Evolutionary conservation across 2,113 vertebrate genomes (phyloP).

Genomic region (Parotia lawesii): DNA sequence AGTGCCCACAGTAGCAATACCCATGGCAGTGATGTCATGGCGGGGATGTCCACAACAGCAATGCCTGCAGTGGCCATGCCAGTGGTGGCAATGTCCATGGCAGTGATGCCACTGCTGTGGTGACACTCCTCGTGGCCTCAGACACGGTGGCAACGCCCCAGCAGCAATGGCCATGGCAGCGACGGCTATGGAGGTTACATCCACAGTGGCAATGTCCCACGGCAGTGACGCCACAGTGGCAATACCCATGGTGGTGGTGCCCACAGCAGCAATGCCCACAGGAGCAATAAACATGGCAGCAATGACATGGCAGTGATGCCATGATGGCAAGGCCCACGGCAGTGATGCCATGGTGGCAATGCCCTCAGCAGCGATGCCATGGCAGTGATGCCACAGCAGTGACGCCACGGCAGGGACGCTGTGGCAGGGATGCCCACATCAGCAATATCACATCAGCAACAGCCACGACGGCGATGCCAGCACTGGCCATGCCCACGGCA

Average conservation of each 20-base stretch:
- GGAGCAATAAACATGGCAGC: neutral
- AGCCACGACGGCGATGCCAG: neutral
- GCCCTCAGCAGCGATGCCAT: neutral
- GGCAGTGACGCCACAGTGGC: neutral
- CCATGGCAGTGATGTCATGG: neutral
- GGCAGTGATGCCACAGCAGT: fast-evolving
- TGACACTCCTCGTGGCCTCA: neutral
- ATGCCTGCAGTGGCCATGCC: neutral
- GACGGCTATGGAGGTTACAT: neutral
- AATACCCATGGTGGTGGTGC: neutral
- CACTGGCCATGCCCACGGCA: neutral
- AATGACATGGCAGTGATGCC: neutral
- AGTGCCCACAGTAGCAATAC: neutral
- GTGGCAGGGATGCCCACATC: neutral
- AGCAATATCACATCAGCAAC: fast-evolving
- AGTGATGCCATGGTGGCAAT: neutral
- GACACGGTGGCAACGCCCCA: neutral
- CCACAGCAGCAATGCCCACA: neutral
- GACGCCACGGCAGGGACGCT: neutral
- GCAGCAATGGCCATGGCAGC: fast-evolving
- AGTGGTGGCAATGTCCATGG: neutral
- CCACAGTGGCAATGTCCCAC: fast-evolving
- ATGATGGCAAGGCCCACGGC: neutral
- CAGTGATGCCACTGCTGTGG: neutral
- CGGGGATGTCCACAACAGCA: fast-evolving